A percentile compares a stretch with the other conserved stretches of the same genome.
Evolutionary conservation across 1,140 invertebrate genomes (phyloP).

Genomic region (Conus ventricosus): DNA sequence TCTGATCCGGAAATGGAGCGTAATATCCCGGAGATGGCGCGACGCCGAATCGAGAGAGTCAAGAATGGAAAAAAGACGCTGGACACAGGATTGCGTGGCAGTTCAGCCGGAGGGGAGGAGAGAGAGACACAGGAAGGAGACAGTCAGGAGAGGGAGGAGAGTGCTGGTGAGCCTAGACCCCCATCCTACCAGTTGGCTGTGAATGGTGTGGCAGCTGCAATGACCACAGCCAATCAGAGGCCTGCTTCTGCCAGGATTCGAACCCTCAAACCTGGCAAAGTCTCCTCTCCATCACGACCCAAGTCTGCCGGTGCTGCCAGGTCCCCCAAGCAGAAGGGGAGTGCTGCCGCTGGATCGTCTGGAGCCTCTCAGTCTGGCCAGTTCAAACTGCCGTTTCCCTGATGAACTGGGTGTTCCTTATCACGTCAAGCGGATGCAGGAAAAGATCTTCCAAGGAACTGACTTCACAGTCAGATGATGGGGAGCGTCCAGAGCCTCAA

Average conservation of each 20-base stretch:
- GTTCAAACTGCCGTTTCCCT: constrained; percentile 60
- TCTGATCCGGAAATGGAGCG: constrained; percentile 65
- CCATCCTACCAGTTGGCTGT: constrained; percentile 50
- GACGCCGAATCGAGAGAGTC: constrained; percentile 60
- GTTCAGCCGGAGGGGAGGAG: constrained; percentile 57
- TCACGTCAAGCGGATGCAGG: constrained; percentile 57
- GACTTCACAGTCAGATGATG: background rate
- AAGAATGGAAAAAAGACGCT: constrained; percentile 58
- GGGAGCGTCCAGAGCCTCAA: constrained; percentile 11
- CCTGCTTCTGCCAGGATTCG: constrained; percentile 41
- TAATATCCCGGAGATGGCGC: constrained; percentile 60
- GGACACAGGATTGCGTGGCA: constrained; percentile 59
- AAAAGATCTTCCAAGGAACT: constrained; percentile 51
- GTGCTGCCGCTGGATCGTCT: constrained; percentile 44
- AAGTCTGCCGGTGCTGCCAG: constrained; percentile 53
- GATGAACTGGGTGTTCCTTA: constrained; percentile 56
- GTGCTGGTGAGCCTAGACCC: constrained; percentile 33
- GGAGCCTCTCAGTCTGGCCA: constrained; percentile 49
- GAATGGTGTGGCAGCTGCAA: constrained; percentile 36
- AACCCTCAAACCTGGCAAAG: constrained; percentile 38
- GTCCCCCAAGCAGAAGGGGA: constrained; percentile 21
- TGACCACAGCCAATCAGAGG: constrained; percentile 34
- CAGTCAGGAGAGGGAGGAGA: constrained; percentile 22
- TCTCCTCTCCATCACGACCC: constrained; percentile 42
- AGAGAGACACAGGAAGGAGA: constrained; percentile 24